These are phyloP conservation scores for Sibirionetta formosa DNA, from an alignment of 2,797 vertebrate genomes.

Conservation along the genomic window DNA sequence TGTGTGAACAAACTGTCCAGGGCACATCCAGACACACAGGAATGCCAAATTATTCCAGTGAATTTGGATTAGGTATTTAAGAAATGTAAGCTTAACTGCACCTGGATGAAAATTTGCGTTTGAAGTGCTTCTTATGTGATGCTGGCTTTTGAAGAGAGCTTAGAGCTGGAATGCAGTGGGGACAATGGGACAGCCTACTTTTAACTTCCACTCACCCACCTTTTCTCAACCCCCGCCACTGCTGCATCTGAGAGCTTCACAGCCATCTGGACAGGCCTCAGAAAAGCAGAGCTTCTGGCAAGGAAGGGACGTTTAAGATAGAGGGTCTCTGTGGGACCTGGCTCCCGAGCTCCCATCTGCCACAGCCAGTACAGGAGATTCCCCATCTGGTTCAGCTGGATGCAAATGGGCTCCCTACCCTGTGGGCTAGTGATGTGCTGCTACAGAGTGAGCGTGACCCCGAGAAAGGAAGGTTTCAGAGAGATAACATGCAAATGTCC, in stretches of 20 bases:
- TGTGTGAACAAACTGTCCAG: accelerated
- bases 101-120: neutral
- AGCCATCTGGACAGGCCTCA: slow-evolving; percentile 12
- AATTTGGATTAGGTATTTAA: neutral
- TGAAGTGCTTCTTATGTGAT: neutral
- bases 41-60: neutral
- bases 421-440: neutral
- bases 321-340: slow-evolving; percentile 34
- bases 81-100: neutral
- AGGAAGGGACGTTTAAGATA: neutral
- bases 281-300: neutral
- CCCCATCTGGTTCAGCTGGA: slow-evolving; percentile 8
- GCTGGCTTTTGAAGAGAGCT: neutral
- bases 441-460: neutral
- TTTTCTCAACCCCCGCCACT: neutral
- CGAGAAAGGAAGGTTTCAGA: neutral
- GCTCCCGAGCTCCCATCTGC: slow-evolving; percentile 22
- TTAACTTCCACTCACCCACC: neutral
- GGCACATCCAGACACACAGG: neutral
- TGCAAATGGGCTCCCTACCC: neutral
- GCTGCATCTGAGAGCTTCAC: neutral
- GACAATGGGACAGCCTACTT: neutral
- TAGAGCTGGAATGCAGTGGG: neutral
- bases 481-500: neutral
- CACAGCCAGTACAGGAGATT: accelerated